Conservation (phyloP, 2,888 invertebrate genomes). For the Callinectes sapidus region DNA sequence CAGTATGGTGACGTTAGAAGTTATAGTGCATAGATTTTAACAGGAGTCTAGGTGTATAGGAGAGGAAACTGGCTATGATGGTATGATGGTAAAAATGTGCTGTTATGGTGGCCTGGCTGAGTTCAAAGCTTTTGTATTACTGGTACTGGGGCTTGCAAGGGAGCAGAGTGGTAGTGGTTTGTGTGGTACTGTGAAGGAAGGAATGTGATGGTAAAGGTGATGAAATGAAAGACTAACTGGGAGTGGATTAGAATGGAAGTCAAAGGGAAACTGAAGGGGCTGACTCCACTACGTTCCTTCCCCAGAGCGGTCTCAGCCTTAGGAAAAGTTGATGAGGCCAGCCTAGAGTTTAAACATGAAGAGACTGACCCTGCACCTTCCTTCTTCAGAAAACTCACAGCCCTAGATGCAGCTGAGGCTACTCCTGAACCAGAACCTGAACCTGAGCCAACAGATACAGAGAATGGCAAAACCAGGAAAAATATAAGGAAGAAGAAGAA, state of each 20-base stretch:
- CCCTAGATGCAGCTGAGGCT: neutral
- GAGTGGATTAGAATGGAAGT: neutral
- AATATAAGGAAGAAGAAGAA: neutral
- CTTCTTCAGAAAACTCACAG: neutral
- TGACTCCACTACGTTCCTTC: neutral
- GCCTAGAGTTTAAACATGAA: neutral
- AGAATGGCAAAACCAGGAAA: neutral
- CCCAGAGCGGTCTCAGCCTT: constrained; percentile 19
- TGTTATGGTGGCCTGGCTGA: neutral
- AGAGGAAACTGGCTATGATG: neutral
- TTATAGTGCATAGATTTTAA: neutral
- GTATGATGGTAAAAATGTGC: neutral
- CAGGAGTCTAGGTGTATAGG: neutral
- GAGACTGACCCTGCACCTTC: neutral
- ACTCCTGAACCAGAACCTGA: neutral
- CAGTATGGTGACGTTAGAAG: neutral
- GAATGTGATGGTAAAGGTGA: neutral
- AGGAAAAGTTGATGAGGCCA: constrained; percentile 6
- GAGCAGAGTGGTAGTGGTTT: neutral
- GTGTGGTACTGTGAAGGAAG: neutral
- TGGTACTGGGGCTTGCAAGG: neutral
- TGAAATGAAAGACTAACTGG: constrained; percentile 6
- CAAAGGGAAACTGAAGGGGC: neutral
- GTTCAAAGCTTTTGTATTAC: neutral
- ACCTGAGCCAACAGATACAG: neutral